These are phyloP conservation scores for Brachionus plicatilis DNA, from an alignment of 1,140 invertebrate species.

Conservation along the genomic window DNA sequence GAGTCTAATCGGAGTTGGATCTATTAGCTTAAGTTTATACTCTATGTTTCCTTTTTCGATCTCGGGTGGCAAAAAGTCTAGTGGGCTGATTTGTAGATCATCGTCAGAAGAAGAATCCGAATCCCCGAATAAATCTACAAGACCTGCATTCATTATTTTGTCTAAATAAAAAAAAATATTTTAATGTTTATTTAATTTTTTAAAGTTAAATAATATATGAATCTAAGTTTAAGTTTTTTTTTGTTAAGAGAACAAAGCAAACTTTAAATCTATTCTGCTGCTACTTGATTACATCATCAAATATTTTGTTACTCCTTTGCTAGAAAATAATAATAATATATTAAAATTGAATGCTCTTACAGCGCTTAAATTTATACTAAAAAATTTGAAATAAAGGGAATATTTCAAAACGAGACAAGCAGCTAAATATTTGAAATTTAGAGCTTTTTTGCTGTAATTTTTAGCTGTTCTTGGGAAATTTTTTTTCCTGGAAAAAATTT, in stretches of 20 bases:
- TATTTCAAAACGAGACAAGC: neutral
- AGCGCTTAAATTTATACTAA: neutral
- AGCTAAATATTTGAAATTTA: neutral
- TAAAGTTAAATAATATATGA: neutral
- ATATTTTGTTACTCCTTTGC: neutral
- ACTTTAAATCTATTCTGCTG: neutral
- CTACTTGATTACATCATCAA: neutral
- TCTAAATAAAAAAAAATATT: neutral
- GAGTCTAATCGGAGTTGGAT: conserved; percentile 52
- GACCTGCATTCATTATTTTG: conserved; percentile 33
- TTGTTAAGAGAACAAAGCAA: neutral
- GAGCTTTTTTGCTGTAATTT: neutral
- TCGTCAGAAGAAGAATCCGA: conserved; percentile 26
- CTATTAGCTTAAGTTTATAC: conserved; percentile 45
- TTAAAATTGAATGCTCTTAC: neutral
- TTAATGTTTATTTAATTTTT: neutral
- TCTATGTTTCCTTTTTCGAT: conserved; percentile 39
- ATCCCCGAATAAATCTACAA: conserved; percentile 26
- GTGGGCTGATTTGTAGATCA: neutral
- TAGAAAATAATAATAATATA: neutral
- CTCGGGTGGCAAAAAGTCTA: conserved; percentile 2
- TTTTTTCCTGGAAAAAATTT: neutral
- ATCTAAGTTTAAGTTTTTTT: neutral
- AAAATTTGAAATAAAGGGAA: neutral
- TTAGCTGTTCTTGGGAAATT: neutral